Percentiles rank a stretch among this genome's conserved stretches.
Evolutionary conservation across 2,113 vertebrate species (phyloP).

Genomic region (Oncorhynchus kisutch): DNA sequence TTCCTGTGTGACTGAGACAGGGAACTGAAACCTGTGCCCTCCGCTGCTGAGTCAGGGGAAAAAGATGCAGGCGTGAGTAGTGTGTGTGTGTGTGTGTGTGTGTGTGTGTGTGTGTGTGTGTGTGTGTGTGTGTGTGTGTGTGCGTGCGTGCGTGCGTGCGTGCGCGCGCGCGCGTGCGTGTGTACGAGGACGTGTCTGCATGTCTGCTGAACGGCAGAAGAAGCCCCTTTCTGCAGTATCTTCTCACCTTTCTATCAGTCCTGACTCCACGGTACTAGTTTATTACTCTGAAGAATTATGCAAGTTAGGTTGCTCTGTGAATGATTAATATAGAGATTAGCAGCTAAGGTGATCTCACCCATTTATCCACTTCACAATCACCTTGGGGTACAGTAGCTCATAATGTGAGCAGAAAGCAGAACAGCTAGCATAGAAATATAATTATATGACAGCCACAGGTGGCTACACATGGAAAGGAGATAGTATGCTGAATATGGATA

Average conservation of each 20-base stretch:
- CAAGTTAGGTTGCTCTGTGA: neutral
- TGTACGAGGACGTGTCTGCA: neutral
- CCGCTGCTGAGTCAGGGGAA: slow-evolving; percentile 43
- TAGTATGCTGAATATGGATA: neutral
- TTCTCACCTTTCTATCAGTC: neutral
- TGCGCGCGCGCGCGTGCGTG: slow-evolving; percentile 6
- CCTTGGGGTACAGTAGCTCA: no score
- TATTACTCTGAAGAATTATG: neutral
- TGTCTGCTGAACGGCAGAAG: neutral
- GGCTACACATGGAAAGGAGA: neutral
- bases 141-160: no score
- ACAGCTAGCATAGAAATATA: no score
- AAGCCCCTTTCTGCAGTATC: neutral
- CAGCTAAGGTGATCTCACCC: neutral
- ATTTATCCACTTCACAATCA: neutral
- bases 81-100: no score
- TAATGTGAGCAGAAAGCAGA: no score
- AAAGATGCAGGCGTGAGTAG: slow-evolving; percentile 5
- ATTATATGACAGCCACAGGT: no score
- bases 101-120: no score
- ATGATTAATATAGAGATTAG: neutral
- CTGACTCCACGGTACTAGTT: neutral
- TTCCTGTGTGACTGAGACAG: slow-evolving; percentile 35
- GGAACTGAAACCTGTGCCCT: slow-evolving; percentile 29
- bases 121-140: no score